These are phyloP conservation scores for Albula goreensis DNA, from an alignment of 2,113 vertebrate species.

Conservation along the genomic window DNA sequence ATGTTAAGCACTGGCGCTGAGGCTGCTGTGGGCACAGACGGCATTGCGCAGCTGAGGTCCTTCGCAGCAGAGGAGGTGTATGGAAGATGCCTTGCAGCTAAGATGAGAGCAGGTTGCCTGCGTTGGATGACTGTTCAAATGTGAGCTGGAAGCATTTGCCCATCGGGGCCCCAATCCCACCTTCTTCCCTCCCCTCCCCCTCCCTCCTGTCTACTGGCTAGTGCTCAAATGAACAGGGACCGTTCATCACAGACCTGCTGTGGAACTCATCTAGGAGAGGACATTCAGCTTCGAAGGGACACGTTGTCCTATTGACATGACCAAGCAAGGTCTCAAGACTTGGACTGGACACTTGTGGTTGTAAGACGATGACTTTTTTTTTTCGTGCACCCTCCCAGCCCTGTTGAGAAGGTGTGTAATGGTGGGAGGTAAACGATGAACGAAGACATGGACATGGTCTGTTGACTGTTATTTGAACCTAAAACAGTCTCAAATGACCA, in stretches of 20 bases:
- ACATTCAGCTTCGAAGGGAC: background rate
- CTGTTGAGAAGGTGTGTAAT: constrained; percentile 15
- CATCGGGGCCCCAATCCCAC: background rate
- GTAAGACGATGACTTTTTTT: background rate
- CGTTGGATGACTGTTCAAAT: constrained; percentile 2
- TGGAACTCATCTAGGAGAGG: constrained; percentile 25
- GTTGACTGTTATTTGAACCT: constrained; percentile 8
- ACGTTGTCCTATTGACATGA: constrained; percentile 28
- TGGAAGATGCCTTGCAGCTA: constrained; percentile 21
- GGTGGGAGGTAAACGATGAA: constrained; percentile 17
- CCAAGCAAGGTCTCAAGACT: constrained; percentile 19
- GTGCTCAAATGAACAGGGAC: constrained; percentile 21
- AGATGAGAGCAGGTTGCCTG: background rate
- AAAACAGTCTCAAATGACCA: constrained; percentile 14
- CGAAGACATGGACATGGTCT: constrained; percentile 39
- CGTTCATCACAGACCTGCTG: constrained; percentile 11
- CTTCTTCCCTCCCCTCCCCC: background rate
- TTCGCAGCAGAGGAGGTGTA: background rate
- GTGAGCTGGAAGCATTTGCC: constrained; percentile 15
- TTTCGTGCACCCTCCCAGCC: background rate
- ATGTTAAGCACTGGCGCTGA: background rate
- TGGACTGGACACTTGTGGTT: constrained; percentile 30
- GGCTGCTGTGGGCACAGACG: background rate
- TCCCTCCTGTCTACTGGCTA: constrained; percentile 10
- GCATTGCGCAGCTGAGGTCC: constrained; percentile 5